These are phyloP conservation scores for Drosophila ficusphila DNA, from an alignment of 1,140 invertebrate species.

Conservation along the genomic window DNA sequence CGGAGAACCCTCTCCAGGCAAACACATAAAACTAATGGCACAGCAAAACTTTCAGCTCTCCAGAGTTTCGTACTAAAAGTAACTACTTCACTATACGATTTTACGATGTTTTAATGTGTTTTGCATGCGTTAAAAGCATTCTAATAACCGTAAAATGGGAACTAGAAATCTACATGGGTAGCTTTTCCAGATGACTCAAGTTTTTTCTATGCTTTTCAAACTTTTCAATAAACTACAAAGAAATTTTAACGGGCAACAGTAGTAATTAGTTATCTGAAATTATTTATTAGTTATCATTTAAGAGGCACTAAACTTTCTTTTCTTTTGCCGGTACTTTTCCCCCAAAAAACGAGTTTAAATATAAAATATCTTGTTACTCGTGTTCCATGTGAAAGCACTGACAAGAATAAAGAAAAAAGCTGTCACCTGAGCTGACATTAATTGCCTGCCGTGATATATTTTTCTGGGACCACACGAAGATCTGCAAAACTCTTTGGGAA, in stretches of 20 bases:
- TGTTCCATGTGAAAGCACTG: conserved; percentile 31
- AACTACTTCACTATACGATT: conserved; percentile 49
- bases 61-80: conserved; percentile 26
- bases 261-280: too few species aligned
- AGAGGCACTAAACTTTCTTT: not conserved
- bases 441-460: conserved; percentile 67
- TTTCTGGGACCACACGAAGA: conserved; percentile 52
- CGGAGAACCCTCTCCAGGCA: conserved; percentile 14
- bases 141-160: conserved; percentile 64
- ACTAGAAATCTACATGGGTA: conserved; percentile 28
- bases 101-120: conserved; percentile 70
- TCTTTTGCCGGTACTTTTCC: not conserved
- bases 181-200: conserved; percentile 57
- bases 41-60: conserved; percentile 20
- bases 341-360: not conserved
- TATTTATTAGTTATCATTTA: not conserved
- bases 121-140: conserved; percentile 52
- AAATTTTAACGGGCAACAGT: conserved; percentile 1
- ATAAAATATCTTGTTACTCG: not conserved
- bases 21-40: conserved; percentile 70
- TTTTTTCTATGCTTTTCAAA: conserved; percentile 6
- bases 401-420: conserved; percentile 30
- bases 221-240: conserved; percentile 38
- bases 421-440: conserved; percentile 69
- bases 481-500: conserved; percentile 28